Evolutionary conservation across 2,888 invertebrate species (phyloP).

Genomic region (Trachelus tabidus): DNA sequence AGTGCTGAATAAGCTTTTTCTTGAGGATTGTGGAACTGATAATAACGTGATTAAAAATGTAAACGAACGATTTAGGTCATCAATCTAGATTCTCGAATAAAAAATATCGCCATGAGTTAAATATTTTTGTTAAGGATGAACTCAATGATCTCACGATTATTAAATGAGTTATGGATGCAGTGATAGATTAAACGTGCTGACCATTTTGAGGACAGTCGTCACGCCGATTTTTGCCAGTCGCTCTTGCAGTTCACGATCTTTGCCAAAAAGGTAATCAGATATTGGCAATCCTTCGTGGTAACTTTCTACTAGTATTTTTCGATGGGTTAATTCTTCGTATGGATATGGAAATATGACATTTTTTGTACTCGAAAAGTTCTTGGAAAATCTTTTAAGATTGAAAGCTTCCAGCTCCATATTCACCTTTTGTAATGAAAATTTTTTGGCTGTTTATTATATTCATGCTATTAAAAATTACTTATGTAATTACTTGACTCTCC

Average conservation of each 20-base stretch:
- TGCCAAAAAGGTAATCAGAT: slow-evolving; percentile 46
- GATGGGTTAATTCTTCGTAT: slow-evolving; percentile 55
- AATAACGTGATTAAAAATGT: background rate
- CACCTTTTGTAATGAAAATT: slow-evolving; percentile 47
- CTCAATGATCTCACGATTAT: background rate
- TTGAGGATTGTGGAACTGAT: background rate
- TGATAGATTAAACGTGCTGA: slow-evolving; percentile 21
- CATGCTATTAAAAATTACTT: background rate
- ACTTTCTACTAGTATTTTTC: slow-evolving; percentile 67
- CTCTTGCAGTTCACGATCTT: slow-evolving; percentile 37
- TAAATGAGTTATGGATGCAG: background rate
- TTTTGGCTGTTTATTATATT: background rate
- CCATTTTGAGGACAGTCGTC: slow-evolving; percentile 67
- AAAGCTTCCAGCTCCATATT: slow-evolving; percentile 65
- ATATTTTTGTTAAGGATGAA: background rate
- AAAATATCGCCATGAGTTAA: background rate
- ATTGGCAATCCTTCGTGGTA: slow-evolving; percentile 65
- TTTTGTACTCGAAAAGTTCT: slow-evolving; percentile 58
- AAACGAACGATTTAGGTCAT: background rate
- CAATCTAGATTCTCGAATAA: background rate
- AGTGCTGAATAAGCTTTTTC: background rate
- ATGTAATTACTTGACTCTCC: slow-evolving; percentile 60
- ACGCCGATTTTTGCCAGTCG: slow-evolving; percentile 66
- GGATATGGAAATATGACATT: slow-evolving; percentile 65
- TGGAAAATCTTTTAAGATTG: slow-evolving; percentile 63